Conservation (phyloP, 2,888 invertebrate genomes). For the Omphaloscelis lunosa region DNA sequence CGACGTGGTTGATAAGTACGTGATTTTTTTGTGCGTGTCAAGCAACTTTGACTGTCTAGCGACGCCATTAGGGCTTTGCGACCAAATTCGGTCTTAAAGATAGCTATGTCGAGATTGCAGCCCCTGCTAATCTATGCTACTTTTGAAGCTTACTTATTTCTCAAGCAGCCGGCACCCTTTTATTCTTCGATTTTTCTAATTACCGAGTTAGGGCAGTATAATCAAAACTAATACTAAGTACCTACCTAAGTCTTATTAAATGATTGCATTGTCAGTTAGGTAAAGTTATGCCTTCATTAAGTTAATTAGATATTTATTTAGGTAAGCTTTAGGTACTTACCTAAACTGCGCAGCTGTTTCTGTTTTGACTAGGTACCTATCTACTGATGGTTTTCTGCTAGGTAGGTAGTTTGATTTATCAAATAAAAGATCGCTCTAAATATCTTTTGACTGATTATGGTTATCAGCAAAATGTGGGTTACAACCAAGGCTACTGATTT, state of each 20-base stretch:
- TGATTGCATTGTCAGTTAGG: background rate
- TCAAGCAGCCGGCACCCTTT: background rate
- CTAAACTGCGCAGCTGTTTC: background rate
- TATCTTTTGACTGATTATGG: constrained; percentile 25
- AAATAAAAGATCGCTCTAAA: constrained; percentile 9
- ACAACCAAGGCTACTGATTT: background rate
- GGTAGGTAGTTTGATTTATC: background rate
- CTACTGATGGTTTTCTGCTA: background rate
- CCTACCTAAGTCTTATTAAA: background rate
- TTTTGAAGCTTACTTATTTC: background rate
- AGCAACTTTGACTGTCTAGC: too few species aligned
- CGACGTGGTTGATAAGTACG: too few species aligned
- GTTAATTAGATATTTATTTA: background rate
- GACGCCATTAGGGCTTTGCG: too few species aligned
- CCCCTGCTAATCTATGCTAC: too few species aligned
- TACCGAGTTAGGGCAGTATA: too few species aligned
- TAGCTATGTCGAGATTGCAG: too few species aligned
- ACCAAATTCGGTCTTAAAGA: too few species aligned
- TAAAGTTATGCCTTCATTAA: constrained; percentile 6
- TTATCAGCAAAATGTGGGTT: constrained; percentile 41
- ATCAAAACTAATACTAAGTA: background rate
- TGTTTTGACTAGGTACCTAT: background rate
- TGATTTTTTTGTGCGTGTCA: too few species aligned
- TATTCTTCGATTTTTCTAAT: background rate
- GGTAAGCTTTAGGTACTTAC: background rate